Evolutionary conservation across 2,113 vertebrate genomes (phyloP).

Genomic region (Australoheros scitulus): DNA sequence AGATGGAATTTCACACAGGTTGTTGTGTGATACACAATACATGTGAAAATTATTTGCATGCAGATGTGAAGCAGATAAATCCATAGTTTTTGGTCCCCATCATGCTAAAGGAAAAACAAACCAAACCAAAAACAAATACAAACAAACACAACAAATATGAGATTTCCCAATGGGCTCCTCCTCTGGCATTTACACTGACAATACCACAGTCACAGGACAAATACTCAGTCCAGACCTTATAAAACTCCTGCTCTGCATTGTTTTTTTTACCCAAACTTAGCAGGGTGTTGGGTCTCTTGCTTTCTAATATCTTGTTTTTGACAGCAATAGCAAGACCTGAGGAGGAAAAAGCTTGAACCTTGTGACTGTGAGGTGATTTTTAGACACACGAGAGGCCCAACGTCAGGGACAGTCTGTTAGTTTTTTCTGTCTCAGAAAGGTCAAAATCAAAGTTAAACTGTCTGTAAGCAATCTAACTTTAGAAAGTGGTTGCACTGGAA

Average conservation of each 20-base stretch:
- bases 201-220: neutral
- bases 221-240: neutral
- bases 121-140: slow-evolving; percentile 11
- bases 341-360: neutral
- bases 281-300: neutral
- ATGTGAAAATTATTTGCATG: neutral
- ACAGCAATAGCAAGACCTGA: neutral
- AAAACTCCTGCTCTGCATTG: neutral
- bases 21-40: no score
- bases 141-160: slow-evolving; percentile 41
- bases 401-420: neutral
- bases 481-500: neutral
- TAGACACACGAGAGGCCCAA: neutral
- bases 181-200: neutral
- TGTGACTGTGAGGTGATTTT: neutral
- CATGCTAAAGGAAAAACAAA: neutral
- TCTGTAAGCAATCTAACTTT: neutral
- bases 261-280: neutral
- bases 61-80: neutral
- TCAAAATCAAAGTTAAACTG: neutral
- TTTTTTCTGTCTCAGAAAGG: neutral
- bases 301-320: neutral
- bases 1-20: neutral
- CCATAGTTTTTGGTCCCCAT: neutral
- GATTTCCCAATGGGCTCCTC: slow-evolving; percentile 11